Base-by-base conservation (phyloP, 2,797 vertebrate genomes). In the Macroramphosus scolopax region DNA sequence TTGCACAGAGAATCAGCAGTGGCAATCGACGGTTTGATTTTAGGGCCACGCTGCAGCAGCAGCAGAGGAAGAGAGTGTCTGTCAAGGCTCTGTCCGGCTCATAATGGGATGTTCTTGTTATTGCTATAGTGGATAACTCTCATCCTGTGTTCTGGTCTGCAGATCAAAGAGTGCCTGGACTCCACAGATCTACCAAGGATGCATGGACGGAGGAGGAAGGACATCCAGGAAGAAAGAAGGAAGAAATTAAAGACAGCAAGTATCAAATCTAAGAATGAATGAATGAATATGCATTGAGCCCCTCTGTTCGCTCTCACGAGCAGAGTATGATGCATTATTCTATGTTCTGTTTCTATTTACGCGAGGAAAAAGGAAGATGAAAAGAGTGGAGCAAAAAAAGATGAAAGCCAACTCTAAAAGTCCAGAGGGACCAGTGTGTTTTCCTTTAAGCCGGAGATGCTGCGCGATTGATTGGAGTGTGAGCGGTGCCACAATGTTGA, bases 71-170 rank as follows among this genome's bases (percentile, higher is more conserved):
- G 29, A 63, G 64, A 64, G 59, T 35, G 61, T 65, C 71, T 78
- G 70, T 73, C 68, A 75, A 64, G 59, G 54, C 69, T 77, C 62
- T 69, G 72, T 81, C 75, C 83, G 62, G 77, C 59, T 76, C 69
- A 58, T 84, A 85, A 87, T 84, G 68, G 82, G 83, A 86, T 86
- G 79, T 85, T 85, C 81, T 85, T 83, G 84, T 84, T 83, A 79
- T 75, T 80, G 82, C 75, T 75, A 84, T n/a, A n/a, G 80, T 38
- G 68, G 78, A 86, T 81, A 75, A 81, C 65, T 66, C 83, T 84
- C 77, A 85, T 86, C 80, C 79, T 83, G 82, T 86, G 81, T 81
- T 87, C 81, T 87, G 87, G 83, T 81, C 77, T 41, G 63, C 67
- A 87, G 82, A 87, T 86, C 82, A 87, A 87, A 88, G 82, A 72